phyloP scores from a whole-genome alignment of 2,888 invertebrate genomes.

The Clanis bilineata region DNA sequence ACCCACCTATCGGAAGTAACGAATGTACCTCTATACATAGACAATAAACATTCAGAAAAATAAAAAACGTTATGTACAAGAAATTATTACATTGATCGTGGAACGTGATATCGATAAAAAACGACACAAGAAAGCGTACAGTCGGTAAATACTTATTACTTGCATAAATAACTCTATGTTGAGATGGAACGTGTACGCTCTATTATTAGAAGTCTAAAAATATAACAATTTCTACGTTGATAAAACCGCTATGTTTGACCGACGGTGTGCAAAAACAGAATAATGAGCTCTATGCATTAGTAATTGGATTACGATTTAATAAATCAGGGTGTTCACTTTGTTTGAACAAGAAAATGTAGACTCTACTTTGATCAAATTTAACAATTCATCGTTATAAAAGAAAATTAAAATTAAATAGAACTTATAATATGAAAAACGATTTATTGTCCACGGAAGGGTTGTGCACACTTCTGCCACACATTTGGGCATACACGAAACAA shows the following conservation, averaged over 20 bases:
- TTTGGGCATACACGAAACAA: no score
- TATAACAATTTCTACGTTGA: constrained; percentile 6
- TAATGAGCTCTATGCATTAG: constrained; percentile 4
- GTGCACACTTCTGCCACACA: no score
- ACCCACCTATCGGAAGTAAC: no score
- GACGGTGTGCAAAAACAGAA: neutral
- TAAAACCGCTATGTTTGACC: constrained; percentile 3
- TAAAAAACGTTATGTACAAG: neutral
- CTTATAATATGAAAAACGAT: no score
- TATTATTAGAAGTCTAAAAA: constrained; percentile 12
- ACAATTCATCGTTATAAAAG: neutral
- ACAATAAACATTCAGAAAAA: neutral
- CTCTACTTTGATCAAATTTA: neutral
- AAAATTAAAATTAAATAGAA: no score
- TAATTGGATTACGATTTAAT: constrained; percentile 1
- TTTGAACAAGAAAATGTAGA: neutral
- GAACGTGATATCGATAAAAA: neutral
- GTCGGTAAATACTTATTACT: neutral
- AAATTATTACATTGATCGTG: neutral
- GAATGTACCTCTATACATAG: no score
- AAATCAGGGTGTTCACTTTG: constrained; percentile 8
- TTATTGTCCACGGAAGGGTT: no score
- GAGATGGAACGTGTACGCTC: neutral
- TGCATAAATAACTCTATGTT: constrained; percentile 3
- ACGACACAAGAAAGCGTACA: neutral